Percentiles rank a stretch among this genome's conserved stretches.
phyloP scores from a whole-genome alignment of 2,113 vertebrate genomes.

The Parotia lawesii region DNA sequence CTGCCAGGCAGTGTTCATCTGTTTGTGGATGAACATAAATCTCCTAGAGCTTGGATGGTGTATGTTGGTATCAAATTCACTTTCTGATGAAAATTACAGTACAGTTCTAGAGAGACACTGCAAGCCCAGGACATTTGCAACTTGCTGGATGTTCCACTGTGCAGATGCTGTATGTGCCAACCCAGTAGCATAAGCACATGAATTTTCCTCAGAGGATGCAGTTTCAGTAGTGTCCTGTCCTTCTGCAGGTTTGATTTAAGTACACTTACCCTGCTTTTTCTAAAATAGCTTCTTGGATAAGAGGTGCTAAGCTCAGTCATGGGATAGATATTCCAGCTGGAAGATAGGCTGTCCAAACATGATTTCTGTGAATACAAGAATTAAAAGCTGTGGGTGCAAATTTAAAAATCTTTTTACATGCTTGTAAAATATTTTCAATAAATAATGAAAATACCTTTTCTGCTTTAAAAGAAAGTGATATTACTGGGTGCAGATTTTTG shows the following conservation, averaged over 20 bases:
- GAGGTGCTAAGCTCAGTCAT: slow-evolving; percentile 29
- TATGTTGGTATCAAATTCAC: neutral
- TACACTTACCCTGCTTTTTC: neutral
- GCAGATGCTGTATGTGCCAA: neutral
- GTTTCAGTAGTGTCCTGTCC: neutral
- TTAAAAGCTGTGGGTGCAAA: neutral
- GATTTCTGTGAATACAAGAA: neutral
- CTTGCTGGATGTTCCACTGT: neutral
- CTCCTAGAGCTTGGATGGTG: neutral
- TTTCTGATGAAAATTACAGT: neutral
- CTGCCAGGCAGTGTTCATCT: neutral
- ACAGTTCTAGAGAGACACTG: neutral
- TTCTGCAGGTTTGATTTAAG: neutral
- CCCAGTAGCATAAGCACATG: neutral
- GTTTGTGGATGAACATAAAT: neutral
- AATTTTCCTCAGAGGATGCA: neutral
- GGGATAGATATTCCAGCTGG: neutral
- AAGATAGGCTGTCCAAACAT: neutral
- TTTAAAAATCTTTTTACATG: neutral
- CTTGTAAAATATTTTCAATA: neutral
- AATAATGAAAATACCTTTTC: neutral
- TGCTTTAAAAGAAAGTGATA: neutral
- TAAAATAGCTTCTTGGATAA: neutral
- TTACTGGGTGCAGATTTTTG: neutral
- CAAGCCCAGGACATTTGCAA: neutral